Evolutionary conservation across 2,113 vertebrate species (phyloP).

Genomic region (Engystomops pustulosus): DNA sequence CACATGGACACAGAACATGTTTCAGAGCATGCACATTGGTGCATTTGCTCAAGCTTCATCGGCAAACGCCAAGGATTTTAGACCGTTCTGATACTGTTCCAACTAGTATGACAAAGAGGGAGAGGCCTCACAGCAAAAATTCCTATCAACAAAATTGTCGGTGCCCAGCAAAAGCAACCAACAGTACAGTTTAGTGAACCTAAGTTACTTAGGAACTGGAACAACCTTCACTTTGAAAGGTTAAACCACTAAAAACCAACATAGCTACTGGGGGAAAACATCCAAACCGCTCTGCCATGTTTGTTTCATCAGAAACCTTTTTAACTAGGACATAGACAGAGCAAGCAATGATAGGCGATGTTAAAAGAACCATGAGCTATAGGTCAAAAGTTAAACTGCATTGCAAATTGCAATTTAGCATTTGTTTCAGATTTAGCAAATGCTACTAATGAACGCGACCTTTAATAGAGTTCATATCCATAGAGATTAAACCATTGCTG

Average conservation of each 20-base stretch:
- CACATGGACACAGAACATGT: too few relatives aligned
- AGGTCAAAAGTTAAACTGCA: constrained; percentile 66
- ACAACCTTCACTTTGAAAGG: background rate
- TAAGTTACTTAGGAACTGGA: background rate
- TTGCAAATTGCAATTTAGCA: constrained; percentile 61
- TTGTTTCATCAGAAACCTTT: constrained; percentile 19
- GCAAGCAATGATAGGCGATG: constrained; percentile 57
- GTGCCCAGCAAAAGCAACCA: background rate
- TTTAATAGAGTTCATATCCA: constrained; percentile 65
- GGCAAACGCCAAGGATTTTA: too few relatives aligned
- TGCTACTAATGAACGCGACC: constrained; percentile 63
- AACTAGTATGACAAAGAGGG: too few relatives aligned
- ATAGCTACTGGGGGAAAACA: background rate
- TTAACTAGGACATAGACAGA: constrained; percentile 38
- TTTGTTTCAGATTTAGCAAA: constrained; percentile 64
- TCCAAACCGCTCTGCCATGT: constrained; percentile 6
- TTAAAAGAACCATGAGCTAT: constrained; percentile 51
- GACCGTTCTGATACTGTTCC: too few relatives aligned
- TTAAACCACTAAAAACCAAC: background rate
- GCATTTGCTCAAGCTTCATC: too few relatives aligned
- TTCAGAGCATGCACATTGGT: too few relatives aligned
- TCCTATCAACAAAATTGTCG: too few relatives aligned
- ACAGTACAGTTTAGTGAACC: background rate
- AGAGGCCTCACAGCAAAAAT: too few relatives aligned
- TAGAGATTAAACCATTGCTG: constrained; percentile 68